Base-by-base conservation (phyloP, 2,113 vertebrate genomes). In the Pseudolaguvia tuberculata region DNA sequence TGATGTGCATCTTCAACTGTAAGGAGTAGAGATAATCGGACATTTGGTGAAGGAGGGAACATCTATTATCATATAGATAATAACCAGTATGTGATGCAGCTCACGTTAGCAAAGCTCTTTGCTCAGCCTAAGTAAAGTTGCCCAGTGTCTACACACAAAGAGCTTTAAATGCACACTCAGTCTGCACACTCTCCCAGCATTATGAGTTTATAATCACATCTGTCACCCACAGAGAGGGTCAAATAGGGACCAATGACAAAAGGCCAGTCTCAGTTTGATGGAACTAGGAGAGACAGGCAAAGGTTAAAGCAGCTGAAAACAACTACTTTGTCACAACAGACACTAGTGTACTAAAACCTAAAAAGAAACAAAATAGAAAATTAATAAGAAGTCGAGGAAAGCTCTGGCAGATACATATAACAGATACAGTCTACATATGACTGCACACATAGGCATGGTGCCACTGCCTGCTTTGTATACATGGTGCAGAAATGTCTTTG, bases 61-160 rank as follows among this genome's bases (percentile, higher is more conserved):
- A 75, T 66, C 82, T 70, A 71, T 77, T 90, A 89, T 85, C 85
- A 86, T 88, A 84, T 48, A 83, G 81, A 88, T 89, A 89, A 86
- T 91, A 89, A 91, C 85, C 85, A 81, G 80, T 87, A 88, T 87
- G 82, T 83, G 86, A 88, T 88, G 84, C 84, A 88, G 62, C 59
- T 75, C 75, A 80, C 75, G 71, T 81, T 78, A 77, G 73, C 53
- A 51, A 66, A 74, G 72, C 65, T 70, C 75, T 81, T 67, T 52
- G 71, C 74, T 80, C 55, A 69, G 74, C 66, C 74, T 80, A 75
- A 78, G 31, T 23, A 67, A 53, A 70, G 73, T 50, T 73, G 80
- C 76, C 48, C 73, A 66, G 68, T 39, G 51, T 80, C 59, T 79
- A 68, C 76, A 68, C 76, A 77, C 81, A 76, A 52, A 70, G 63